A percentile compares a stretch with the other conserved stretches of the same genome.
Conservation (phyloP, 2,888 invertebrate genomes). For the Pyrocoelia pectoralis region DNA sequence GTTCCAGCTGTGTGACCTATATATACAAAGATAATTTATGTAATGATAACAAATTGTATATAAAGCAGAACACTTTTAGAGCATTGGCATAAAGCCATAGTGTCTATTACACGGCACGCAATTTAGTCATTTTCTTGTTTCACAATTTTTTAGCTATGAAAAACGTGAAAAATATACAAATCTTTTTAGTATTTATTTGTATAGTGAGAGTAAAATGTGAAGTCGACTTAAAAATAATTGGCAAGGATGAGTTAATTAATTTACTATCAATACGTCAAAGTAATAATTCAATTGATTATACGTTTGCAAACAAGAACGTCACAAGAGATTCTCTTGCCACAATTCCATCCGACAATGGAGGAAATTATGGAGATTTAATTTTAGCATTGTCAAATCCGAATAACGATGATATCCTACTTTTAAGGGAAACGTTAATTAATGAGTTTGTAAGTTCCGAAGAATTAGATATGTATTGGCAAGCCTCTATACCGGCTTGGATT, state of each 20-base stretch:
- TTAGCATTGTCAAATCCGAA: neutral
- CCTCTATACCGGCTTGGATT: slow-evolving; percentile 18
- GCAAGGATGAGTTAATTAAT: slow-evolving; percentile 13
- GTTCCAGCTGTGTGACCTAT: slow-evolving; percentile 6
- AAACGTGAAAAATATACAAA: slow-evolving; percentile 9
- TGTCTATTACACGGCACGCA: slow-evolving; percentile 9
- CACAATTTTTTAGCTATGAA: neutral
- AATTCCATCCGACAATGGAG: slow-evolving; percentile 22
- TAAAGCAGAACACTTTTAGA: slow-evolving; percentile 4
- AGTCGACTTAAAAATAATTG: slow-evolving; percentile 2
- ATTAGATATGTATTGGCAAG: slow-evolving; percentile 24
- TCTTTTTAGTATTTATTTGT: neutral
- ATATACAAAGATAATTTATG: slow-evolving; percentile 14
- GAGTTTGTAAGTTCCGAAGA: slow-evolving; percentile 19
- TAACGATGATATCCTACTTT: slow-evolving; percentile 21
- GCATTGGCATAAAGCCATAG: slow-evolving; percentile 10
- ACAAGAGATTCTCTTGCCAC: slow-evolving; percentile 11
- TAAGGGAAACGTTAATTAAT: slow-evolving; percentile 26
- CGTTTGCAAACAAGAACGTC: slow-evolving; percentile 6
- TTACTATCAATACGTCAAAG: slow-evolving; percentile 10
- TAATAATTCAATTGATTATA: neutral
- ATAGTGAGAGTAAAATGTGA: neutral
- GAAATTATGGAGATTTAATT: slow-evolving; percentile 27
- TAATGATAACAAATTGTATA: slow-evolving; percentile 13
- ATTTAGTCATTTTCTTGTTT: slow-evolving; percentile 10